Base-by-base conservation (phyloP, 2,888 invertebrate species). In the Scrobipalpa atriplicella region DNA sequence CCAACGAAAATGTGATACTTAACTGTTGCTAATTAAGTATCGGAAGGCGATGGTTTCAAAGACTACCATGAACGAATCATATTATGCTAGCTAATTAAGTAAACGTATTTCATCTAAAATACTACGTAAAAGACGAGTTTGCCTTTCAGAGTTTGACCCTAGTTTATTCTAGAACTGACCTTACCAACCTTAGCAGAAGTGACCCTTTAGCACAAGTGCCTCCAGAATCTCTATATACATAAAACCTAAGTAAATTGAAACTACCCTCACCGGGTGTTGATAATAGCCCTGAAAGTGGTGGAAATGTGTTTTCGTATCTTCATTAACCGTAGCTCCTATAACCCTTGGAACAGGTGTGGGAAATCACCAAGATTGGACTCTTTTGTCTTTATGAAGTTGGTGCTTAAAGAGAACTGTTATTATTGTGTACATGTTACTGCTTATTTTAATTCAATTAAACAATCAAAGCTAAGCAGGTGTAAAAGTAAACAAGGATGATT, bases 251-350 rank as follows among this genome's bases (percentile, higher is more conserved):
- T 29, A 36, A 58, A 58, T 3, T 38, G 58, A 38, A 58, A 61
- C 61, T 61, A 19, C 41, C 18, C 10, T 3, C 41, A n/a, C 36
- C 56, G 10, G 18, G 54, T 64, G 64, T 18, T 47, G 52, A 64
- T 64, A 38, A 64, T 64, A 29, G 18, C 52, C 52, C 7, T 39
- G 64, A 29, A 54, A 64, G 64, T 29, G 21, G 21, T 58, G 11
- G 13, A 21, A 62, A 29, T 16, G 43, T 10, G 0, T 47, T 21
- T 62, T 18, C 11, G n/a, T 47, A 47, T 62, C 62, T 62, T 62
- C 62, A 62, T 62, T 62, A 62, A 47, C 47, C 9, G 21, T 1
- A 21, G n/a, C 36, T n/a, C 13, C 11, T n/a, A 36, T 36, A 36
- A 36, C 58, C 54, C 54, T 58, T 56, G 36, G 7, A 21, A 8